phyloP scores from a whole-genome alignment of 2,113 vertebrate genomes.

The Hiodon alosoides region DNA sequence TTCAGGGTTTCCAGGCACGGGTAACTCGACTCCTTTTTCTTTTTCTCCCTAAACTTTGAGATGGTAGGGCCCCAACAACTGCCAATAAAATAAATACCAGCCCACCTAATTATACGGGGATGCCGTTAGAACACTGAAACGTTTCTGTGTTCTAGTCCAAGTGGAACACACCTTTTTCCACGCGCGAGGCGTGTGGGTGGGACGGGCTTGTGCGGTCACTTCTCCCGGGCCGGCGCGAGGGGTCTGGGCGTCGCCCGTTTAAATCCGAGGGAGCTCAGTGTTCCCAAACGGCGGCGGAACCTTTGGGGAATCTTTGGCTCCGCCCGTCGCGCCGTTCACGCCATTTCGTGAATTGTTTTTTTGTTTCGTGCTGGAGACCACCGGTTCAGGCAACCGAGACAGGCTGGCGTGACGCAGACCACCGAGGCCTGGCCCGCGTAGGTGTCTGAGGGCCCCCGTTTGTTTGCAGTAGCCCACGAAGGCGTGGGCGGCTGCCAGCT shows the following conservation, averaged over 20 bases:
- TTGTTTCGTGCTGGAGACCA: constrained; percentile 50
- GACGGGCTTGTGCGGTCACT: constrained; percentile 23
- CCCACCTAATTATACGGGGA: constrained; percentile 59
- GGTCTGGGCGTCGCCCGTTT: constrained; percentile 34
- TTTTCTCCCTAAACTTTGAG: constrained; percentile 53
- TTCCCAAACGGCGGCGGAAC: not conserved
- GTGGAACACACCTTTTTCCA: constrained; percentile 43
- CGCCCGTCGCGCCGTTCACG: no score
- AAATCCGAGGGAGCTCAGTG: constrained; percentile 26
- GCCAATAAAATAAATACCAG: constrained; percentile 61
- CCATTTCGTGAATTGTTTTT: constrained; percentile 33
- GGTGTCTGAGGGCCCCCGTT: not conserved
- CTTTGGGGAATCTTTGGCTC: no score
- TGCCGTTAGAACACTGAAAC: constrained; percentile 51
- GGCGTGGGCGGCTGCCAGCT: not conserved
- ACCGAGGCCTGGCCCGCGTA: constrained; percentile 18
- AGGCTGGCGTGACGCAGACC: constrained; percentile 7
- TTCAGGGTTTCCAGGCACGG: constrained; percentile 43
- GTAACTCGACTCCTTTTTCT: constrained; percentile 47
- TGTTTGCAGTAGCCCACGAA: not conserved
- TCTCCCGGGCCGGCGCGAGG: constrained; percentile 16
- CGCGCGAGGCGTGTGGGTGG: constrained; percentile 40
- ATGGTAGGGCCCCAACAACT: constrained; percentile 44
- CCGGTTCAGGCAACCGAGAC: constrained; percentile 40
- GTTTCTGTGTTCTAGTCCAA: constrained; percentile 55